Conservation (phyloP, 92 coral and sea anemone genomes). For the Palythoa grandis region DNA sequence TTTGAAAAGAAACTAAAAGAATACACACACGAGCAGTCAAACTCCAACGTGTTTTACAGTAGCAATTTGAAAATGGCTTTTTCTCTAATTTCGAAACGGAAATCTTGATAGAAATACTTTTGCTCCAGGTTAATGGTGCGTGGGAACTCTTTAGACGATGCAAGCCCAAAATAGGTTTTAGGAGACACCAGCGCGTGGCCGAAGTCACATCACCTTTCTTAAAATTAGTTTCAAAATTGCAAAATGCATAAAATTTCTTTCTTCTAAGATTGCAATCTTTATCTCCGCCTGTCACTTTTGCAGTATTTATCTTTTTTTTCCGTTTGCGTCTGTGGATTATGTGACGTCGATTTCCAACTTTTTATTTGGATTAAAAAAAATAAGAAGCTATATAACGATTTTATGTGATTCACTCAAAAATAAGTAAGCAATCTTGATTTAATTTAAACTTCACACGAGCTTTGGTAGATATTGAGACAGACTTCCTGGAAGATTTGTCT, state of each 20-base stretch:
- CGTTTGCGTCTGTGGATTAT: background rate
- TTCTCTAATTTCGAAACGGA: conserved; percentile 26
- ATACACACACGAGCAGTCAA: background rate
- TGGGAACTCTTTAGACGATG: conserved; percentile 5
- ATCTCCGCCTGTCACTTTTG: background rate
- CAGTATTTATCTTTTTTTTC: conserved; percentile 18
- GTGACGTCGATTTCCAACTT: background rate
- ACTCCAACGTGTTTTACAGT: background rate
- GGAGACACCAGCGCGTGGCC: background rate
- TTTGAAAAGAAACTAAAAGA: background rate
- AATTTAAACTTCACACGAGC: background rate
- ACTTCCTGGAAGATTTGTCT: too few relatives aligned
- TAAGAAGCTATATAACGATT: background rate
- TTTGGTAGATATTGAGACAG: background rate
- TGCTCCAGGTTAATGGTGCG: background rate
- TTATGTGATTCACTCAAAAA: background rate
- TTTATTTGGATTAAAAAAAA: background rate
- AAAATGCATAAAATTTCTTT: background rate
- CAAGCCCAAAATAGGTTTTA: background rate
- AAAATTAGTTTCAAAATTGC: background rate
- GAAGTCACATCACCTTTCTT: background rate
- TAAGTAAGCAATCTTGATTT: background rate
- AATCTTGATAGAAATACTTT: conserved; percentile 2
- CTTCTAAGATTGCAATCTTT: background rate
- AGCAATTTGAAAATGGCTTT: background rate